A percentile compares a stretch with the other conserved stretches of the same genome.
These are phyloP conservation scores for Tyria jacobaeae DNA, from an alignment of 2,888 invertebrate genomes.

Conservation along the genomic window DNA sequence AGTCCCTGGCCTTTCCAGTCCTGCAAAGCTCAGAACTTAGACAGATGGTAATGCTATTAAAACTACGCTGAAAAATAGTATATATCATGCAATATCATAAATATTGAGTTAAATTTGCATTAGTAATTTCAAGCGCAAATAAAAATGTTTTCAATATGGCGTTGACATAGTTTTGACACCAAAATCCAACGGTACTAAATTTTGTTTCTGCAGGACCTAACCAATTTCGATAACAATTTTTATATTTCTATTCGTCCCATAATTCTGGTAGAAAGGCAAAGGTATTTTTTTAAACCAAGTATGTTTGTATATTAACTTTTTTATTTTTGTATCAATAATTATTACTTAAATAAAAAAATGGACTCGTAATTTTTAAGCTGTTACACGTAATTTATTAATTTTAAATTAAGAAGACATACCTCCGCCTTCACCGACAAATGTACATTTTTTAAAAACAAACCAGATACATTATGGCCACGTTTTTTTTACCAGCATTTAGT, in stretches of 20 bases:
- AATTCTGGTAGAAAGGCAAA: constrained; percentile 60
- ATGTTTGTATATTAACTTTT: too few species aligned
- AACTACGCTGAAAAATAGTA: not conserved
- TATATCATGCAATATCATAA: constrained; percentile 5
- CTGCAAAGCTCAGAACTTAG: constrained; percentile 13
- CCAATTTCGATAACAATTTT: constrained; percentile 70
- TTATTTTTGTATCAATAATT: not conserved
- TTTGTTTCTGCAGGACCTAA: constrained; percentile 25
- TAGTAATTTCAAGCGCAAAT: constrained; percentile 33
- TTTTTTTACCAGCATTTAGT: constrained; percentile 64
- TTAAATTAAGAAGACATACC: constrained; percentile 34
- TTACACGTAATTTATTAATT: not conserved
- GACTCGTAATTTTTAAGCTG: not conserved
- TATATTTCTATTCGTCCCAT: constrained; percentile 67
- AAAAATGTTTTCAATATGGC: constrained; percentile 33
- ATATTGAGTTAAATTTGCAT: constrained; percentile 29
- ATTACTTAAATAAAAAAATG: not conserved
- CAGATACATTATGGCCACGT: constrained; percentile 76
- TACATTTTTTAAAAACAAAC: constrained; percentile 63
- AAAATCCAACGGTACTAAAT: constrained; percentile 26
- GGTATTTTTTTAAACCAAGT: constrained; percentile 28
- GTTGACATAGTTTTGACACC: constrained; percentile 14
- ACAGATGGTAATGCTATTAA: constrained; percentile 23
- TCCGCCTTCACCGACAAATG: constrained; percentile 57
- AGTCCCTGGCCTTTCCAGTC: constrained; percentile 20